Conservation (phyloP, 2,797 vertebrate species). For the Hozukius guyotensis region DNA sequence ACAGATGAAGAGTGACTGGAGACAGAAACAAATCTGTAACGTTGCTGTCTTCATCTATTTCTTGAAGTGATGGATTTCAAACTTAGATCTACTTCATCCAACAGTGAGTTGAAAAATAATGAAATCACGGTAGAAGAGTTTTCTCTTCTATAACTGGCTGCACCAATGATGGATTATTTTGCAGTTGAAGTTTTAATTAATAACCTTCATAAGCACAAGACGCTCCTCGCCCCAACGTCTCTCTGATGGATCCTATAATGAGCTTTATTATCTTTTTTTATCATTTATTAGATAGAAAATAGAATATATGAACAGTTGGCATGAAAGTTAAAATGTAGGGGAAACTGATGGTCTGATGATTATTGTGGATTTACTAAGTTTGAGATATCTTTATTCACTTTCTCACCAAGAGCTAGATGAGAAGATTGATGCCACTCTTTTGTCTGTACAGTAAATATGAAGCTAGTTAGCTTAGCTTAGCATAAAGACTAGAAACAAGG, state of each 20-base stretch:
- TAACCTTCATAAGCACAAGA: neutral
- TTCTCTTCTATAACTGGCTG: neutral
- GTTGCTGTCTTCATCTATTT: neutral
- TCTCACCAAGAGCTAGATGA: neutral
- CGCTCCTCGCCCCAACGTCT: neutral
- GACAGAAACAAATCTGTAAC: neutral
- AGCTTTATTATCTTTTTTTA: neutral
- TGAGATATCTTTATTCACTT: neutral
- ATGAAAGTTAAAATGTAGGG: neutral
- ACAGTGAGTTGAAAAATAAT: neutral
- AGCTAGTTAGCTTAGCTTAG: neutral
- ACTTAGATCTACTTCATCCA: neutral
- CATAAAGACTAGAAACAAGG: neutral
- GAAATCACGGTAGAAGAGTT: neutral
- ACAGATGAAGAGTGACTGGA: neutral
- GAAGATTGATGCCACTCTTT: neutral
- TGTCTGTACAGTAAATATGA: neutral
- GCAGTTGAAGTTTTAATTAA: conserved; percentile 8
- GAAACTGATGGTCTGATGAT: neutral
- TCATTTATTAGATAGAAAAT: neutral
- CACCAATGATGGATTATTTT: conserved; percentile 13
- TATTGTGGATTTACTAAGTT: neutral
- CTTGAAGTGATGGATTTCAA: neutral
- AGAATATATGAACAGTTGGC: neutral
- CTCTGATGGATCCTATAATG: neutral